phyloP scores from a whole-genome alignment of 1,140 invertebrate genomes.

The Lineus longissimus region DNA sequence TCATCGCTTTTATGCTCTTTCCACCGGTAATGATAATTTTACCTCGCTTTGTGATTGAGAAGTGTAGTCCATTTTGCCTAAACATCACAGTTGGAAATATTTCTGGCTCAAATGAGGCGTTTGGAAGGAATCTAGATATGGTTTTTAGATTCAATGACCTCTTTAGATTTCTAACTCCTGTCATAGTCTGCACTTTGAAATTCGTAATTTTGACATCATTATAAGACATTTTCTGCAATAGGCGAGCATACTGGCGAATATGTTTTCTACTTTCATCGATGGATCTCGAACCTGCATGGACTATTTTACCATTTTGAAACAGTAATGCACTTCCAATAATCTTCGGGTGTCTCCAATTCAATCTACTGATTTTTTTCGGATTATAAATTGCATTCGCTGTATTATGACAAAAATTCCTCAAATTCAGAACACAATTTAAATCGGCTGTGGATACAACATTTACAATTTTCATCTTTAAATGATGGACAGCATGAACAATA shows the following conservation, averaged over 20 bases:
- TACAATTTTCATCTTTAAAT: neutral
- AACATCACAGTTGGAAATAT: too few relatives aligned
- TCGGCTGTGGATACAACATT: neutral
- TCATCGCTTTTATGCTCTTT: too few relatives aligned
- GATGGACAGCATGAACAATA: too few relatives aligned
- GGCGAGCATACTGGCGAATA: neutral
- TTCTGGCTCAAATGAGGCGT: too few relatives aligned
- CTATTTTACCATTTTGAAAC: neutral
- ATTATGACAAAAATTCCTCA: neutral
- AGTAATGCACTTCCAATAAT: neutral
- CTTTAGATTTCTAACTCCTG: neutral
- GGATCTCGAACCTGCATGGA: neutral
- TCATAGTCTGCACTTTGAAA: slow-evolving; percentile 7
- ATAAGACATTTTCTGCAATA: slow-evolving; percentile 1
- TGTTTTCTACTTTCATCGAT: neutral
- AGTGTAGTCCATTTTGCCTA: too few relatives aligned
- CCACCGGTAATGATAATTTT: too few relatives aligned
- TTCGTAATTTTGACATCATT: neutral
- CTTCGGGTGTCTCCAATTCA: neutral
- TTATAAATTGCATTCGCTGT: neutral
- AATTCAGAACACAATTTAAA: neutral
- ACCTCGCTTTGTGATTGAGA: too few relatives aligned
- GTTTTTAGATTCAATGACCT: too few relatives aligned
- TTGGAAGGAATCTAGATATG: too few relatives aligned
- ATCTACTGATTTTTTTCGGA: neutral